A percentile compares a stretch with the other conserved stretches of the same genome.
These are phyloP conservation scores for Conistra vaccinii DNA, from an alignment of 2,888 invertebrate species.

Conservation along the genomic window DNA sequence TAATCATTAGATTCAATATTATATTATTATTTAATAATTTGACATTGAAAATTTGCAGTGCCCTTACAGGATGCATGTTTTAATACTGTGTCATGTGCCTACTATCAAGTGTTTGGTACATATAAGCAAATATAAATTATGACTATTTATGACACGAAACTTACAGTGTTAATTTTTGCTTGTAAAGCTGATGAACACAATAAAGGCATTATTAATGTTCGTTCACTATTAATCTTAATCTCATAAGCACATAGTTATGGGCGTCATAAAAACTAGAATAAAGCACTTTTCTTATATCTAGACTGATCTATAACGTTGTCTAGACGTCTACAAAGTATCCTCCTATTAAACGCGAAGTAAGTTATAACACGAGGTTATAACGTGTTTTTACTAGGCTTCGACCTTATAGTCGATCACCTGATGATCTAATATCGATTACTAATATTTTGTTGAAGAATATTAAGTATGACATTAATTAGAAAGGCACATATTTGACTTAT, in stretches of 20 bases:
- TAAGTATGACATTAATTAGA: not conserved
- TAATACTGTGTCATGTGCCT: not conserved
- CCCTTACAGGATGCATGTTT: too few species aligned
- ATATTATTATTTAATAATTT: not conserved
- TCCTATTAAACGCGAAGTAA: conserved; percentile 44
- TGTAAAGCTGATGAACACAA: conserved; percentile 20
- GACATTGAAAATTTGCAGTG: not conserved
- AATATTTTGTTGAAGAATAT: conserved; percentile 5
- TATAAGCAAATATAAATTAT: not conserved
- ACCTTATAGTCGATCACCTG: not conserved
- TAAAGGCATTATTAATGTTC: conserved; percentile 42
- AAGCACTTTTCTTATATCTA: conserved; percentile 39
- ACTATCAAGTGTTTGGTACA: too few species aligned
- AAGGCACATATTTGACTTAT: not conserved
- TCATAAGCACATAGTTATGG: conserved; percentile 29
- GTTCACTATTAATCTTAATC: conserved; percentile 40
- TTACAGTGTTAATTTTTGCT: not conserved
- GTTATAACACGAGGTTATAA: conserved; percentile 3
- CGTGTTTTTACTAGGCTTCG: not conserved
- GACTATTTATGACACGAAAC: too few species aligned
- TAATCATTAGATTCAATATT: not conserved
- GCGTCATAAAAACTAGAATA: conserved; percentile 45
- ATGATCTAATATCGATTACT: not conserved
- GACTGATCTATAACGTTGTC: conserved; percentile 43
- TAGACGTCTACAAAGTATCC: conserved; percentile 52